Evolutionary conservation across 2,113 vertebrate genomes (phyloP).

Genomic region (Anarhynchus alexandrinus): DNA sequence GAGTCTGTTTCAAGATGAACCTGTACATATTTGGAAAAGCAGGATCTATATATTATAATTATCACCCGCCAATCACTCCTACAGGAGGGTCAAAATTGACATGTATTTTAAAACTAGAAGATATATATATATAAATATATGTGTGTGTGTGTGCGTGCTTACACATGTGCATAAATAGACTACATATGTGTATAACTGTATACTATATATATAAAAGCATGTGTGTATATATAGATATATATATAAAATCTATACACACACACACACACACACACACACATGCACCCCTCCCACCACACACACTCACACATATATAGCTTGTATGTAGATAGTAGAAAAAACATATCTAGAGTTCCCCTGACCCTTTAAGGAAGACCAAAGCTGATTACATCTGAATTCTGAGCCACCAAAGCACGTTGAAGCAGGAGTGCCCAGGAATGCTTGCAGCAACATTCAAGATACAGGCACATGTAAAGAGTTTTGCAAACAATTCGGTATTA

Average conservation of each 20-base stretch:
- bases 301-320: constrained; percentile 8
- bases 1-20: not conserved
- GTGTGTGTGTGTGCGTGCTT: not conserved
- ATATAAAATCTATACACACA: constrained; percentile 35
- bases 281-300: constrained; percentile 14
- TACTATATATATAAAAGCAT: constrained; percentile 26
- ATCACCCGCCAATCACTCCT: not conserved
- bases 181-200: constrained; percentile 9
- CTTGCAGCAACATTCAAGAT: constrained; percentile 18
- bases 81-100: not conserved
- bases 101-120: constrained; percentile 25
- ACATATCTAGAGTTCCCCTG: constrained; percentile 26
- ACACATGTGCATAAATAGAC: constrained; percentile 19
- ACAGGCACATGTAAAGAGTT: constrained; percentile 49
- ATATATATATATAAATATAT: not conserved
- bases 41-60: not conserved
- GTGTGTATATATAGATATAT: not conserved
- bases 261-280: not conserved
- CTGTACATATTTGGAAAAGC: constrained; percentile 38
- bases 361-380: constrained; percentile 69
- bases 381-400: constrained; percentile 37
- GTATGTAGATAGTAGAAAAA: constrained; percentile 30
- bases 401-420: constrained; percentile 47
- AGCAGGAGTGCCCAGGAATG: constrained; percentile 42
- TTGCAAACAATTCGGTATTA: not conserved